Evolutionary conservation across 2,113 vertebrate genomes (phyloP).

Genomic region (Grus americana): DNA sequence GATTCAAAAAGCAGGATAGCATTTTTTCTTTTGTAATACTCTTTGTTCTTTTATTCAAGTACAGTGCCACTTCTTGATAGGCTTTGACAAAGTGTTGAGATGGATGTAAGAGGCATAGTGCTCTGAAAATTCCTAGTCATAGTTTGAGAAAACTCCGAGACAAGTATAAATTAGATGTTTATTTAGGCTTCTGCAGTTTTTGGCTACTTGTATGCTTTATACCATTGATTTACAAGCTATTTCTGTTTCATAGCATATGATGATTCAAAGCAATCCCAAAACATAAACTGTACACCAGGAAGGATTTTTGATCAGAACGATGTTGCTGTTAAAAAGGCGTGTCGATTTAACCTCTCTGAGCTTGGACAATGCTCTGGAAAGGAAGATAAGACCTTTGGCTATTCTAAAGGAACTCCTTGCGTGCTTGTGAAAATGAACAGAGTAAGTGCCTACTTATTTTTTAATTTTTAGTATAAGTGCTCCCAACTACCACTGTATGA

Average conservation of each 20-base stretch:
- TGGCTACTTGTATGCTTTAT: background rate
- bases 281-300: constrained; percentile 75
- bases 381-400: constrained; percentile 83
- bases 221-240: background rate
- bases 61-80: background rate
- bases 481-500: background rate
- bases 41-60: background rate
- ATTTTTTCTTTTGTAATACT: background rate
- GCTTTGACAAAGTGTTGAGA: background rate
- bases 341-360: constrained; percentile 81
- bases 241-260: constrained; percentile 82
- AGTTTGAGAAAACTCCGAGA: background rate
- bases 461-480: background rate
- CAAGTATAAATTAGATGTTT: background rate
- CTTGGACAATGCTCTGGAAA: constrained; percentile 86
- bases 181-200: background rate
- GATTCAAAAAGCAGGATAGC: background rate
- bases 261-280: constrained; percentile 81
- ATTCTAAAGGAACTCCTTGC: constrained; percentile 86
- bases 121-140: background rate
- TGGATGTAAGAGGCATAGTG: background rate
- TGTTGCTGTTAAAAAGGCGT: constrained; percentile 76
- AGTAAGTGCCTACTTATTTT: constrained; percentile 76
- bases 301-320: constrained; percentile 75
- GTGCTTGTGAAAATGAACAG: constrained; percentile 96